Base-by-base conservation (phyloP, 1,140 invertebrate genomes). In the Theocolax elegans region DNA sequence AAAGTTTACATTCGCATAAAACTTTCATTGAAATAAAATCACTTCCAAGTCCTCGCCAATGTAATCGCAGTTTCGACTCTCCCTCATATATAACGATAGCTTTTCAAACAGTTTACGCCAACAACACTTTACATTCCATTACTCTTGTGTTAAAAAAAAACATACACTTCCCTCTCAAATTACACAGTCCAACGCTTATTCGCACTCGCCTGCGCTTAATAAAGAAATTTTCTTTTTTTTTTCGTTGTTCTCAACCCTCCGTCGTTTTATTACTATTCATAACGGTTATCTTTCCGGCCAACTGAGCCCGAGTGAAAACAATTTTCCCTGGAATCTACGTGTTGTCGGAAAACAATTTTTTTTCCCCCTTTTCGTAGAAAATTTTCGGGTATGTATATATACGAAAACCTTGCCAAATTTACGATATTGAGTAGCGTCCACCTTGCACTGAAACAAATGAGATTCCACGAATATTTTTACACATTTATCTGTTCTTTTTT, bases 371-470 rank as follows among this genome's bases (percentile, higher is more conserved):
- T 46, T n/a, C 21, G 21, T 19, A 2, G 6, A 15, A 53, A 49
- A 23, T 23, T 49, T 6, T 19, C 2, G 48, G 3, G 21, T 13
- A n/a, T n/a, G n/a, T n/a, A n/a, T n/a, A 35, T 35, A 35, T 35
- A 35, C 31, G 31, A 6, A 6, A 6, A 6, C 2, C 29, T 2
- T 19, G 9, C 54, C 31, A 58, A 58, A 58, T 58, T 58, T 58
- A 58, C 54, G 31, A 58, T 54, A 54, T 54, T 29, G 51, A 54
- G 51, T 54, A 6, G 27, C 3, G 51, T n/a, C 12, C 51, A 21
- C 27, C 48, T 51, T 51, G 17, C 13, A 44, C 12, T 17, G 42
- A 10, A 15, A 54, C 13, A 54, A 54, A 54, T 54, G 51, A 54
- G 25, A 54, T 54, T 54, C 27, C 19, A 8, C 2, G 51, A 31